These are phyloP conservation scores for Eristalis pertinax DNA, from an alignment of 2,888 invertebrate species.

Conservation along the genomic window DNA sequence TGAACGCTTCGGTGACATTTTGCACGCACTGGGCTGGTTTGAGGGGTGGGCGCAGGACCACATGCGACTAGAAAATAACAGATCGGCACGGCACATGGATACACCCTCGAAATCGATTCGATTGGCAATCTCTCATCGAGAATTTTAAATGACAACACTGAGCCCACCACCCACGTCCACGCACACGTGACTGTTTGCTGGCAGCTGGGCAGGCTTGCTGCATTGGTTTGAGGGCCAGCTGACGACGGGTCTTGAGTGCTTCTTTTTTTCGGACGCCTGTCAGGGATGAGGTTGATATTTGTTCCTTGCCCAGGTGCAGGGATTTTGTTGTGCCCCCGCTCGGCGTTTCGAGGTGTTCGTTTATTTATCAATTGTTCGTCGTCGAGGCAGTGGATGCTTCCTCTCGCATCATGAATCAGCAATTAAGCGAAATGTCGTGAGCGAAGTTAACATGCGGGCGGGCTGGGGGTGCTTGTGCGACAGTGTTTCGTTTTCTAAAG, in stretches of 20 bases:
- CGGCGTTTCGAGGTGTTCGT: no score
- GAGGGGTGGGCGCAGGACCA: slow-evolving; percentile 12
- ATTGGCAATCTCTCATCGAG: slow-evolving; percentile 41
- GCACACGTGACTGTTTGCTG: background rate
- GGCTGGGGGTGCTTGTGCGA: background rate
- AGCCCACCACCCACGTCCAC: background rate
- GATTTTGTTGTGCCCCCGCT: no score
- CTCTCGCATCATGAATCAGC: slow-evolving; percentile 17
- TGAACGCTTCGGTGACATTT: background rate
- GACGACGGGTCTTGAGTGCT: background rate
- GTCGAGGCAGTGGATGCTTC: background rate
- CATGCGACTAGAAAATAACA: slow-evolving; percentile 47
- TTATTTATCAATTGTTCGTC: background rate
- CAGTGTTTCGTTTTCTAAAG: background rate
- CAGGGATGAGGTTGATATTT: background rate
- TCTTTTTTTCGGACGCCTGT: background rate
- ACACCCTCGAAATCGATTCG: slow-evolving; percentile 16
- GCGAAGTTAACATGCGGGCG: background rate
- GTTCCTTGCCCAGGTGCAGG: background rate
- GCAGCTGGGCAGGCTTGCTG: background rate
- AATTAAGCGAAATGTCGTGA: slow-evolving; percentile 28
- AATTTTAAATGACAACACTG: slow-evolving; percentile 17
- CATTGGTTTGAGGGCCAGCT: background rate
- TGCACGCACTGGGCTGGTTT: background rate
- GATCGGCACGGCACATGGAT: background rate